A percentile compares a stretch with the other conserved stretches of the same genome.
Evolutionary conservation across 2,888 invertebrate species (phyloP).

Genomic region (Flexamia atlantica): DNA sequence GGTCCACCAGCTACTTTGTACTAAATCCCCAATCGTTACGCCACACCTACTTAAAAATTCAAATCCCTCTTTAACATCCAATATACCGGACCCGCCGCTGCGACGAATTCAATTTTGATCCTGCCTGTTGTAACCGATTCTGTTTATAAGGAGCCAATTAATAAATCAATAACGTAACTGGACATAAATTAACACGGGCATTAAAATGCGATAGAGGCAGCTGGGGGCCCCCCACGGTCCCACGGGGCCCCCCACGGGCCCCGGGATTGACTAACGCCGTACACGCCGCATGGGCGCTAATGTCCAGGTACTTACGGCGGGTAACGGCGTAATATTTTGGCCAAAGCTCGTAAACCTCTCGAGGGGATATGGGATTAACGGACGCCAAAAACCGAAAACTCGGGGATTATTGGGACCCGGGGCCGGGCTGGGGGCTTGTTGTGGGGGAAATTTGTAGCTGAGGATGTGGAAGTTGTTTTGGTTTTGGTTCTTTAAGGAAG

Average conservation of each 20-base stretch:
- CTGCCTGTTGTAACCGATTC: constrained; percentile 56
- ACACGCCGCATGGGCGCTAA: constrained; percentile 50
- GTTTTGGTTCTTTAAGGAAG: neutral
- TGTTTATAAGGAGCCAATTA: constrained; percentile 61
- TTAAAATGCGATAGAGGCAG: constrained; percentile 58
- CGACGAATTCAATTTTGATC: constrained; percentile 55
- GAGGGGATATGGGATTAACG: constrained; percentile 43
- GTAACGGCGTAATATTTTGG: constrained; percentile 50
- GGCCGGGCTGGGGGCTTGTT: neutral
- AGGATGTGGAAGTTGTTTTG: no score
- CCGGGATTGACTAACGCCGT: constrained; percentile 52
- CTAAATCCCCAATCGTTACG: no score
- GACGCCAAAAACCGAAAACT: constrained; percentile 12
- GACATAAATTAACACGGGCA: constrained; percentile 62
- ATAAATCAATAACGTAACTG: constrained; percentile 61
- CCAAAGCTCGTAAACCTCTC: constrained; percentile 36
- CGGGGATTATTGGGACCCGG: neutral
- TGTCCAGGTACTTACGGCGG: constrained; percentile 43
- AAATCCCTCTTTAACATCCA: neutral
- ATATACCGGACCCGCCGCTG: neutral
- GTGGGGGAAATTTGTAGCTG: neutral
- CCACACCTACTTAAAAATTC: no score
- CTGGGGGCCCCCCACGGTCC: neutral
- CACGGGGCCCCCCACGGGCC: constrained; percentile 41
- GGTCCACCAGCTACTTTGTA: no score